Conservation (phyloP, 2,888 invertebrate genomes). For the Sminthurinus aureus region DNA sequence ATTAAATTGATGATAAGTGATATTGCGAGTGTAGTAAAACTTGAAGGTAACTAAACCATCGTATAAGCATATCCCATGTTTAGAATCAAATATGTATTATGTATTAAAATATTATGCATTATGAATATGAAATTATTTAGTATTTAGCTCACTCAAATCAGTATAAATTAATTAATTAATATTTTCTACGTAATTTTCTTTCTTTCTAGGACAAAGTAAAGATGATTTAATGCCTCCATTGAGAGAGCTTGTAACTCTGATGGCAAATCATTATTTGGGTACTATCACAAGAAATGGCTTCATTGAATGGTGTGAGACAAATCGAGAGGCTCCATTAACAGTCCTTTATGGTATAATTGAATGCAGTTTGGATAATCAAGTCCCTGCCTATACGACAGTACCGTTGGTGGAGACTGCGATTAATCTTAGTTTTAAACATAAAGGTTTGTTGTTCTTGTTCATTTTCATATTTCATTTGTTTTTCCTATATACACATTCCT, state of each 20-base stretch:
- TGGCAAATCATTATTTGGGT: constrained; percentile 60
- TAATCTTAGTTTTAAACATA: constrained; percentile 68
- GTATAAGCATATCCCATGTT: background rate
- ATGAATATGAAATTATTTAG: no score
- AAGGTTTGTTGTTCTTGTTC: no score
- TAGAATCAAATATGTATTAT: no score
- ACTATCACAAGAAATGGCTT: constrained; percentile 55
- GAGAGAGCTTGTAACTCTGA: constrained; percentile 66
- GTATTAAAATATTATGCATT: no score
- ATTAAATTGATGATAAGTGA: constrained; percentile 66
- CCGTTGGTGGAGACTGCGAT: constrained; percentile 68
- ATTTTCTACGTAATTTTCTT: no score
- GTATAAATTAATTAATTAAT: background rate
- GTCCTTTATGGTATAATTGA: constrained; percentile 49
- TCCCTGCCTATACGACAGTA: constrained; percentile 64
- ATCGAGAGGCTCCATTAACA: constrained; percentile 47
- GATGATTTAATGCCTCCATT: constrained; percentile 59
- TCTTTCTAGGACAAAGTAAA: constrained; percentile 12
- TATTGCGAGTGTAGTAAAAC: constrained; percentile 49
- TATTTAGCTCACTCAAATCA: background rate
- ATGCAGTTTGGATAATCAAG: constrained; percentile 51
- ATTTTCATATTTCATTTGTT: background rate
- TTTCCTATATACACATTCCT: no score
- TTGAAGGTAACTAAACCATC: constrained; percentile 43
- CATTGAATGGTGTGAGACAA: constrained; percentile 56